A percentile compares a stretch with the other conserved stretches of the same genome.
Conservation (phyloP, 2,888 invertebrate species). For the Allygus modestus region DNA sequence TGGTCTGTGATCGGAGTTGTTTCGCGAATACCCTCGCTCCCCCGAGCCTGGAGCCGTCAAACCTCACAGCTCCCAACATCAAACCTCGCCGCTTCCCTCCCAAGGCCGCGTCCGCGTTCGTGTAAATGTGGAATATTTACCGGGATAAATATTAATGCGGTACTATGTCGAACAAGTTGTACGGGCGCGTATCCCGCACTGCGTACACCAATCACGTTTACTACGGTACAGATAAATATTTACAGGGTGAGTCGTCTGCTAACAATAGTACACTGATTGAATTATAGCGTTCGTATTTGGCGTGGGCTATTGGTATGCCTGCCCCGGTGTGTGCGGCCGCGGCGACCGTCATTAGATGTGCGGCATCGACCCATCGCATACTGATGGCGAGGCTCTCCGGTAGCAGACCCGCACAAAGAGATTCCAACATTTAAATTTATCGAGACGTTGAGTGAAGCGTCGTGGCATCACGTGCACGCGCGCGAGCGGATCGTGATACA, state of each 20-base stretch:
- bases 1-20: no score
- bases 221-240: conserved; percentile 58
- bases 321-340: background rate
- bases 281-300: conserved; percentile 58
- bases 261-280: conserved; percentile 60
- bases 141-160: conserved; percentile 55
- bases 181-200: conserved; percentile 18
- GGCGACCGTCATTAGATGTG: conserved; percentile 50
- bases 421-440: conserved; percentile 60
- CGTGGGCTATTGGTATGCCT: conserved; percentile 52
- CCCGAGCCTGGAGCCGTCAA: background rate
- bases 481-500: background rate
- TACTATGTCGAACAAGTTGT: conserved; percentile 55
- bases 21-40: no score
- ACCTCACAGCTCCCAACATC: background rate
- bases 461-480: conserved; percentile 27
- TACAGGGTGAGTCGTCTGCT: conserved; percentile 41
- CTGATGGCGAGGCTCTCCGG: conserved; percentile 23
- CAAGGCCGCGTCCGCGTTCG: conserved; percentile 13
- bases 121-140: conserved; percentile 15
- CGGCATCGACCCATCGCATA: conserved; percentile 45
- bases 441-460: conserved; percentile 32
- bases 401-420: conserved; percentile 36
- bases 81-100: background rate
- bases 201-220: conserved; percentile 55